These are phyloP conservation scores for Parasteatoda lunata DNA, from an alignment of 2,888 invertebrate species.

Conservation along the genomic window DNA sequence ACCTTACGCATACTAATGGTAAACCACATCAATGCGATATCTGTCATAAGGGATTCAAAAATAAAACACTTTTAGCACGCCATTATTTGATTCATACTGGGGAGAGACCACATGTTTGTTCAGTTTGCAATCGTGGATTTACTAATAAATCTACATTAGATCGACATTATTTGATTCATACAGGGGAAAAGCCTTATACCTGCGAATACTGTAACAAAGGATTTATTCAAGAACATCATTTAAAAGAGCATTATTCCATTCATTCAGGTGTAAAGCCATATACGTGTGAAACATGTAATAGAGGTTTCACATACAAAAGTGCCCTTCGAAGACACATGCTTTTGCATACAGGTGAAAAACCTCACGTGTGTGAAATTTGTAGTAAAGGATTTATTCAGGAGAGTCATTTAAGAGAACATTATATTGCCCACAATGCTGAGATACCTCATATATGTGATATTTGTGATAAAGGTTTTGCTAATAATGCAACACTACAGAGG, in stretches of 20 bases:
- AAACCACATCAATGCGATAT: conserved; percentile 55
- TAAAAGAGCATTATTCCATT: conserved; percentile 57
- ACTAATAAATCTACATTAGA: conserved; percentile 62
- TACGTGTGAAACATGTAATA: conserved; percentile 30
- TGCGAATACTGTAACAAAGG: conserved; percentile 57
- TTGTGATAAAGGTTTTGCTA: conserved; percentile 60
- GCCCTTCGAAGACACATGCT: conserved; percentile 42
- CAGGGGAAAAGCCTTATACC: conserved; percentile 55
- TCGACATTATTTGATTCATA: conserved; percentile 57
- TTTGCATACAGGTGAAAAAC: conserved; percentile 56
- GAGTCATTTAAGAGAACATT: conserved; percentile 53
- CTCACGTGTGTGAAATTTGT: conserved; percentile 56
- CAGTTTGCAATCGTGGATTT: conserved; percentile 51
- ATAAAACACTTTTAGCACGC: conserved; percentile 47
- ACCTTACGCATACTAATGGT: conserved; percentile 44
- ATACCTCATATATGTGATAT: conserved; percentile 51
- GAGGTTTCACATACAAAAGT: conserved; percentile 57
- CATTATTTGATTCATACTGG: conserved; percentile 59
- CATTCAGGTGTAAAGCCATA: conserved; percentile 55
- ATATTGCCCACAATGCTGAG: conserved; percentile 59
- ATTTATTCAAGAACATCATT: conserved; percentile 60
- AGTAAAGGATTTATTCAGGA: conserved; percentile 59
- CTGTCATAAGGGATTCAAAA: conserved; percentile 54
- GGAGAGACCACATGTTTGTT: conserved; percentile 51
- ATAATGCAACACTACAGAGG: conserved; percentile 54